Evolutionary conservation across 2,888 invertebrate species (phyloP).

Genomic region (Liodrosophila aerea): DNA sequence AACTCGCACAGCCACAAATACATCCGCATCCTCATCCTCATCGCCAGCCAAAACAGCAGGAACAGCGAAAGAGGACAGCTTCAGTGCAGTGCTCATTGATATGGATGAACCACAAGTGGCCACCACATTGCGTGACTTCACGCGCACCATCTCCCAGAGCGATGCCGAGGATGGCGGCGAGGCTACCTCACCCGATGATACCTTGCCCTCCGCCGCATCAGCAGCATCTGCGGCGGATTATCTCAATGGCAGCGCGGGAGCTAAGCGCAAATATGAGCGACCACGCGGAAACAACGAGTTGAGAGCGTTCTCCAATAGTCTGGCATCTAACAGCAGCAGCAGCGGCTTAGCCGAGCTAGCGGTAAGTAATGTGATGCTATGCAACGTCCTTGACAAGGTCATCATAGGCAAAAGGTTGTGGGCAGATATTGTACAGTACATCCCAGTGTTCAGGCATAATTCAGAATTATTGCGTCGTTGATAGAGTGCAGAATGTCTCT

Average conservation of each 20-base stretch:
- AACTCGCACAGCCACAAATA: slow-evolving; percentile 16
- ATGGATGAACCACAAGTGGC: slow-evolving; percentile 47
- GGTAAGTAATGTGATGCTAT: too few species aligned
- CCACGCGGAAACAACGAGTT: slow-evolving; percentile 14
- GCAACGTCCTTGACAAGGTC: slow-evolving; percentile 48
- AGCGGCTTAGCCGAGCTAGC: slow-evolving; percentile 73
- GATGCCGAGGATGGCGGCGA: slow-evolving; percentile 66
- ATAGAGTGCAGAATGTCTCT: neutral
- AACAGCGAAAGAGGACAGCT: slow-evolving; percentile 4
- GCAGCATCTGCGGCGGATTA: slow-evolving; percentile 36
- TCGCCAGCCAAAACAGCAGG: slow-evolving; percentile 10
- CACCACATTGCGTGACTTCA: slow-evolving; percentile 67
- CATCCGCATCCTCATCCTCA: neutral
- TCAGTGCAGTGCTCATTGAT: slow-evolving; percentile 40
- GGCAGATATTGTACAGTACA: neutral
- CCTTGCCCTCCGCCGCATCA: slow-evolving; percentile 32
- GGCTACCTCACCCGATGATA: slow-evolving; percentile 55
- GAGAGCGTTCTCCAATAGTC: slow-evolving; percentile 13
- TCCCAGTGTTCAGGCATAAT: slow-evolving; percentile 5
- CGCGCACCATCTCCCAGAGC: slow-evolving; percentile 78
- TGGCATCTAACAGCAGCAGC: slow-evolving; percentile 25
- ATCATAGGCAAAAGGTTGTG: slow-evolving; percentile 21
- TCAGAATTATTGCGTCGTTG: slow-evolving; percentile 6
- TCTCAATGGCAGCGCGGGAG: slow-evolving; percentile 44
- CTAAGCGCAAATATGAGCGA: slow-evolving; percentile 77